Evolutionary conservation across 2,113 vertebrate genomes (phyloP).

Genomic region (Tauraco erythrolophus): DNA sequence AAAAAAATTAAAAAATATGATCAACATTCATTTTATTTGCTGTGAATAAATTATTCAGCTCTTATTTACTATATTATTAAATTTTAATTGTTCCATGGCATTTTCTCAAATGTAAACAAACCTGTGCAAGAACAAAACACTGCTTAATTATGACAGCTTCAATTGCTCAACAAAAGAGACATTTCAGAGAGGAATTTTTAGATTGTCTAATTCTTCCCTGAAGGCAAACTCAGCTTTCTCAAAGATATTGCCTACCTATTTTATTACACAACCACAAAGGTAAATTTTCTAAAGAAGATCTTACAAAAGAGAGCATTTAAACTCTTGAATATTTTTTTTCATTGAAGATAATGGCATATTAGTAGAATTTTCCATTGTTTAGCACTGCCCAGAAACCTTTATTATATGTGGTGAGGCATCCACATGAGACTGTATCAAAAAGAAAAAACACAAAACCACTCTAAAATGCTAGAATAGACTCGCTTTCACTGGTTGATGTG

Average conservation of each 20-base stretch:
- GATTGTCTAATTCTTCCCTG: background rate
- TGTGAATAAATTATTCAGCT: slow-evolving; percentile 77
- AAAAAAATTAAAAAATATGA: slow-evolving; percentile 16
- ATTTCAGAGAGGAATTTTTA: slow-evolving; percentile 43
- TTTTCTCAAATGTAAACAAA: slow-evolving; percentile 72
- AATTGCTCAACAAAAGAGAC: slow-evolving; percentile 40
- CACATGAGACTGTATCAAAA: background rate
- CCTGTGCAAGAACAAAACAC: slow-evolving; percentile 41
- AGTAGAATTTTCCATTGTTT: background rate
- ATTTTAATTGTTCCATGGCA: slow-evolving; percentile 76
- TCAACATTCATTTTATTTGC: slow-evolving; percentile 63
- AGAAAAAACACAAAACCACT: background rate
- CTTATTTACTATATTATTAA: slow-evolving; percentile 79
- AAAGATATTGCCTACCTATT: background rate
- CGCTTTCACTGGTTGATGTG: background rate
- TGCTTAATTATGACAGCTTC: slow-evolving; percentile 36
- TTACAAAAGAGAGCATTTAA: background rate
- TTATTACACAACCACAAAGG: background rate
- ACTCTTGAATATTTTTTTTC: background rate
- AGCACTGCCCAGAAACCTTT: background rate
- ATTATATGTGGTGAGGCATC: background rate
- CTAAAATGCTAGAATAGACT: background rate
- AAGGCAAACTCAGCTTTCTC: slow-evolving; percentile 16
- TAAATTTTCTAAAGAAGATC: slow-evolving; percentile 14
- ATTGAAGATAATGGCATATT: background rate